Evolutionary conservation across 2,888 invertebrate genomes (phyloP), one percentile per base, ranked within the genome.

Genomic region (Ellobium chinense): DNA sequence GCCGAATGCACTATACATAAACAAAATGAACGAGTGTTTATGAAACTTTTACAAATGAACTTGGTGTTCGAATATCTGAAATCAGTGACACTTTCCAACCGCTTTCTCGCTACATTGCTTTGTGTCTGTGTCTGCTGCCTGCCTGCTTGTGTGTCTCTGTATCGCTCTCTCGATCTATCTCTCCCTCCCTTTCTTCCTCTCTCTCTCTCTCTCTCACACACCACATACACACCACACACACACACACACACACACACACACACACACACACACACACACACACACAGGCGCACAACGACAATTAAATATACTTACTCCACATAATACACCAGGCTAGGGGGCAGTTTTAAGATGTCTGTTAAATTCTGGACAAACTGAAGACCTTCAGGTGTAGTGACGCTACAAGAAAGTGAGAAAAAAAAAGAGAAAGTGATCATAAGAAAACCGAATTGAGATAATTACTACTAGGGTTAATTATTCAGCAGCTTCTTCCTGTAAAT

Each of bases 361-460:
- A 78, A 34, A 36, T 78, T 78, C 34, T 62, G 39, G 7, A 78
- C 78, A 46, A 78, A 78, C 69, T 70, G 78, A 5, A 18, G 24
- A 9, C 58, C 78, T 4, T 5, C n/a, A 37, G 69, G 27, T 12
- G 24, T 27, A 58, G 12, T 62, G 14, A 78, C 39, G 3, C 78
- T 78, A 34, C 5, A 39, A 39, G 54, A 46, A 9, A 46, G 5
- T 36, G 18, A 18, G 18, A 14, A 60, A 24, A 60, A 60, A 60
- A 60, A 60, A 60, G n/a, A 7, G n/a, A 24, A 14, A n/a, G 5
- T 60, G 7, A 7, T 7, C 24, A 12, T 46, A 18, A 46, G 46
- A 46, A 46, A 46, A 46, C n/a, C n/a, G n/a, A n/a, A n/a, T n/a
- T n/a, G n/a, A n/a, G n/a, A n/a, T n/a, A n/a, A n/a, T n/a, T n/a